Base-by-base conservation (phyloP, 2,888 invertebrate species). In the Sylvicola cinctus region DNA sequence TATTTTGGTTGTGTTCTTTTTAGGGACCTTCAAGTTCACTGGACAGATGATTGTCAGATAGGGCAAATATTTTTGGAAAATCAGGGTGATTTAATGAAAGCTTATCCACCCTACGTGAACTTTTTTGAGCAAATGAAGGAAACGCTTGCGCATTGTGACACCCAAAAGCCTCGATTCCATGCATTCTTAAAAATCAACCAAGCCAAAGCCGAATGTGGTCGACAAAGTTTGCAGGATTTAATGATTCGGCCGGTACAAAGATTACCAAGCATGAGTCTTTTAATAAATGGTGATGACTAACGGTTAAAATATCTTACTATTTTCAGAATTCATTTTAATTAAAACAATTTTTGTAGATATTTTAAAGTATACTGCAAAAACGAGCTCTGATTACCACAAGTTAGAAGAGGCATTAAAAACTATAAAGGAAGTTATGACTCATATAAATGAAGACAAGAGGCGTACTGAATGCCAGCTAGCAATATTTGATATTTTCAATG, bases 41-140 rank as follows among this genome's bases (percentile, higher is more conserved):
- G 91, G 90, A 72, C 72, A 41, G 93, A 95, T 52, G 85, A 90
- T 49, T 69, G 71, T 45, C 69, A 74, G 47, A 77, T 88, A 51
- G 95, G 93, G 6, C 74, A 81, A 50, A 75, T 93, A 45, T 79
- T 93, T 54, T 65, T 87, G 35, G 76, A 78, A 53, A 83, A 84
- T 62, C 78, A 83, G 35, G 76, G 80, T 35, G 87, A 83, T 49
- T 66, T 96, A 52, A 70, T 81, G 44, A 90, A 85, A 60, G 85
- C 90, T 2, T 98, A 98, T 63, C 95, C 95, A 40, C 90, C 93
- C 14, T 98, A 91, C 62, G 83, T 98, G 36, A 98, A 98, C 63
- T 95, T 85, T 63, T 95, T 93, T 58, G 95, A 96, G 59, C 84
- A 87, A 56, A 88, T 90, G 60, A 91, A 91, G 60, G 87, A 90